Base-by-base conservation (phyloP, 2,888 invertebrate species). In the Lasioglossum lativentre region DNA sequence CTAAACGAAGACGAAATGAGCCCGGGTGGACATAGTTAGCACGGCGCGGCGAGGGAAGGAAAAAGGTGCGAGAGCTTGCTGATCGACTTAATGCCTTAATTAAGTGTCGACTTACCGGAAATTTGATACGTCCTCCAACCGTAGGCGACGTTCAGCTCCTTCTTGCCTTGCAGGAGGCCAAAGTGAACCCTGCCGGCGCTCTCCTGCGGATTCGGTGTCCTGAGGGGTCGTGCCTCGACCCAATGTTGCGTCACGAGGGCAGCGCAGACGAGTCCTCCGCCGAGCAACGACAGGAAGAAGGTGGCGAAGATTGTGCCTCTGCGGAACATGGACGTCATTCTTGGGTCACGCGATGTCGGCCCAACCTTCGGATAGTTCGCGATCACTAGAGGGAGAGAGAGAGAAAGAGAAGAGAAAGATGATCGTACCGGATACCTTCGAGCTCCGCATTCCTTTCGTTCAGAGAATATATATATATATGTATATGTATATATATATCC, bases 111-210 rank as follows among this genome's bases (percentile, higher is more conserved):
- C 96, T 96, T 95, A 98, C 98, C 97, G 94, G 97, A 97, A 88
- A 98, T 96, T 86, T 97, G 96, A 93, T 97, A 96, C 78, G 96
- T 96, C 92, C 98, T 96, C 96, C 97, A 97, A 6, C 98, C 99
- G 92, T 98, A 97, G 4, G 97, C 98, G 82, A 97, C 97, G 94
- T 98, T 97, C 56, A 99, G 95, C 90, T 97, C 97, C 94, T 98
- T 98, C 87, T 97, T 97, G 0, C 99, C 99, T 92, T 97, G 97
- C 93, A 99, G 98, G 14, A 99, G 96, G 0, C 99, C 99, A 93
- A 98, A 98, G 93, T 97, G 97, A 84, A 98, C 97, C 89, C 96
- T 96, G 0, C 98, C 98, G 77, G 97, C 97, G 70, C 97, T 97
- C 82, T 97, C 96, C 75, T 96, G 95, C 1, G 97, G 96, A 92